Percentiles rank a stretch among this genome's conserved stretches.
These are phyloP conservation scores for Odontophorus gujanensis DNA, from an alignment of 2,113 vertebrate genomes.

Conservation along the genomic window DNA sequence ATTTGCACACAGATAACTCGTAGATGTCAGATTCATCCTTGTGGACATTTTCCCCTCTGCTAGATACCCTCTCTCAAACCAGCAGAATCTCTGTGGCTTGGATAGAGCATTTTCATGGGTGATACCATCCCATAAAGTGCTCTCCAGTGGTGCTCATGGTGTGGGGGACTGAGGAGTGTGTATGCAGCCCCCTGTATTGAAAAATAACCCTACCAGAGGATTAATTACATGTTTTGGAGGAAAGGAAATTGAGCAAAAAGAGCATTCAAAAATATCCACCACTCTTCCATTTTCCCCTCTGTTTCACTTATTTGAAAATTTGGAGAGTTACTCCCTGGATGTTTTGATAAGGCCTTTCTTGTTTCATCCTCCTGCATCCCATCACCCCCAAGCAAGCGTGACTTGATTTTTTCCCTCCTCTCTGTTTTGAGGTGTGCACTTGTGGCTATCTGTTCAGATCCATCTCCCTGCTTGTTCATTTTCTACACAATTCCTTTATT, in stretches of 20 bases:
- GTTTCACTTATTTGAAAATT: slow-evolving; percentile 2
- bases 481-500: slow-evolving; percentile 71
- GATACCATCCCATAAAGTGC: neutral
- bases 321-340: slow-evolving; percentile 16
- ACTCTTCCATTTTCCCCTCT: neutral
- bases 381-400: neutral
- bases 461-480: slow-evolving; percentile 72
- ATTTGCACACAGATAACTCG: neutral
- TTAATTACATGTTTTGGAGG: slow-evolving; percentile 33
- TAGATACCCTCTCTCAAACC: neutral
- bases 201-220: slow-evolving; percentile 14
- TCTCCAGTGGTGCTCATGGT: neutral
- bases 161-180: neutral
- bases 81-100: neutral
- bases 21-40: neutral
- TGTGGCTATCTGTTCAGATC: slow-evolving; percentile 69
- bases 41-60: neutral
- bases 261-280: neutral
- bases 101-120: neutral
- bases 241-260: slow-evolving; percentile 13
- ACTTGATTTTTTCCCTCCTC: slow-evolving; percentile 48
- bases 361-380: slow-evolving; percentile 8
- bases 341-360: slow-evolving; percentile 65
- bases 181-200: neutral
- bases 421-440: slow-evolving; percentile 38